A percentile compares a stretch with the other conserved stretches of the same genome.
Evolutionary conservation across 2,113 vertebrate species (phyloP).

Genomic region (Corvus cornix): DNA sequence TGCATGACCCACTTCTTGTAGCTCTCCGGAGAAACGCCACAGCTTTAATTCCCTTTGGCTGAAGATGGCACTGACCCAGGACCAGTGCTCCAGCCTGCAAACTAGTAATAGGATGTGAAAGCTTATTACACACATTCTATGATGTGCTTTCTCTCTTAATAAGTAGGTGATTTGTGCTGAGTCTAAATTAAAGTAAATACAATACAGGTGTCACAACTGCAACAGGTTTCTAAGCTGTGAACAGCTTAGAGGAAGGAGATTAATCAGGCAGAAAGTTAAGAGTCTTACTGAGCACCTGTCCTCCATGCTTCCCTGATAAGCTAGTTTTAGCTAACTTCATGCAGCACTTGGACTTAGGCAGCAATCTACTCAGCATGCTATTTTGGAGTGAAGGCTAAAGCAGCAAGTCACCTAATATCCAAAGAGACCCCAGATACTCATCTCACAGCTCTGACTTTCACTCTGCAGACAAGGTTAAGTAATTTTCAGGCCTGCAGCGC

Average conservation of each 20-base stretch:
- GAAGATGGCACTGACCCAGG: neutral
- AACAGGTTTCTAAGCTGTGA: neutral
- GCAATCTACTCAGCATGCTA: neutral
- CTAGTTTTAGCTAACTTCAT: neutral
- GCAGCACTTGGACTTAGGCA: neutral
- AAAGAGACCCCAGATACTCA: neutral
- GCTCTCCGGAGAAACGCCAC: rapidly evolving
- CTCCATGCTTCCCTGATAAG: neutral
- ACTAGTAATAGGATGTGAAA: neutral
- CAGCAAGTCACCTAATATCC: neutral
- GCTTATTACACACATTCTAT: neutral
- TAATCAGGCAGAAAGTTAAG: slow-evolving; percentile 11
- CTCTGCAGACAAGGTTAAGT: neutral
- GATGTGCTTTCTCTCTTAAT: neutral
- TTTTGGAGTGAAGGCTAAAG: neutral
- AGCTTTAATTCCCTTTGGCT: neutral
- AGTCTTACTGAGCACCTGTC: neutral
- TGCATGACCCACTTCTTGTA: neutral
- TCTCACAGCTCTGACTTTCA: neutral
- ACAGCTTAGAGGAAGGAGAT: neutral
- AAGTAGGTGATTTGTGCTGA: neutral
- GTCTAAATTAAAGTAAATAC: neutral
- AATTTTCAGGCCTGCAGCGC: neutral
- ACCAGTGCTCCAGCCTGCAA: neutral
- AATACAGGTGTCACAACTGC: neutral